Evolutionary conservation across 2,888 invertebrate genomes (phyloP).

Genomic region (Gnatocerus cornutus): DNA sequence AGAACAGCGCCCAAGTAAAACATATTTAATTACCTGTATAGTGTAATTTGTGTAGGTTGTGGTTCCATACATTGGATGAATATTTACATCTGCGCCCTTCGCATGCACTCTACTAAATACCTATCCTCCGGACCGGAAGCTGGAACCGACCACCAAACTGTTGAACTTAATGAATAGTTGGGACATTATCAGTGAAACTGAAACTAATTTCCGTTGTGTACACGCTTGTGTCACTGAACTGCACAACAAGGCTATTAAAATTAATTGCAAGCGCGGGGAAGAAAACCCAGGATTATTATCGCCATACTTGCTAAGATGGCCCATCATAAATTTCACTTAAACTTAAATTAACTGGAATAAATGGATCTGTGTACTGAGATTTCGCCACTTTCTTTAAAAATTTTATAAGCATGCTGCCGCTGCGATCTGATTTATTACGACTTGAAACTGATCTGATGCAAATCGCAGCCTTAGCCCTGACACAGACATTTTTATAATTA

Average conservation of each 20-base stretch:
- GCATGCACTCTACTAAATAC: slow-evolving; percentile 58
- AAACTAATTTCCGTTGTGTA: slow-evolving; percentile 64
- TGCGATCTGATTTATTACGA: slow-evolving; percentile 14
- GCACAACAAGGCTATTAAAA: slow-evolving; percentile 57
- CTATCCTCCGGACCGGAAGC: slow-evolving; percentile 59
- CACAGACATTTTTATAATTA: neutral
- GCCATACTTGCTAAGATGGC: slow-evolving; percentile 33
- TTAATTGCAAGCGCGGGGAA: slow-evolving; percentile 54
- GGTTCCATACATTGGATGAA: slow-evolving; percentile 58
- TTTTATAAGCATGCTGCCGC: slow-evolving; percentile 9
- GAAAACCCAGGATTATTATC: slow-evolving; percentile 44
- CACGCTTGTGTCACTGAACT: slow-evolving; percentile 55
- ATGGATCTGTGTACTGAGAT: slow-evolving; percentile 31
- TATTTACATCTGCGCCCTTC: slow-evolving; percentile 60
- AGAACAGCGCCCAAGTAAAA: slow-evolving; percentile 56
- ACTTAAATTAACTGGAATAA: slow-evolving; percentile 43
- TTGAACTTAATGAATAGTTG: slow-evolving; percentile 64
- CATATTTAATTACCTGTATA: slow-evolving; percentile 61
- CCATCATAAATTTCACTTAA: slow-evolving; percentile 48
- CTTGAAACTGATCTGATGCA: neutral
- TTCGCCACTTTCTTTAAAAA: slow-evolving; percentile 36
- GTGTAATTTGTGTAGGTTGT: slow-evolving; percentile 58
- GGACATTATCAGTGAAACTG: slow-evolving; percentile 63
- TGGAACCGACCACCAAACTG: slow-evolving; percentile 59
- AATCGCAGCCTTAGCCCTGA: neutral